phyloP scores from a whole-genome alignment of 2,888 invertebrate genomes.

The Acronicta aceris region DNA sequence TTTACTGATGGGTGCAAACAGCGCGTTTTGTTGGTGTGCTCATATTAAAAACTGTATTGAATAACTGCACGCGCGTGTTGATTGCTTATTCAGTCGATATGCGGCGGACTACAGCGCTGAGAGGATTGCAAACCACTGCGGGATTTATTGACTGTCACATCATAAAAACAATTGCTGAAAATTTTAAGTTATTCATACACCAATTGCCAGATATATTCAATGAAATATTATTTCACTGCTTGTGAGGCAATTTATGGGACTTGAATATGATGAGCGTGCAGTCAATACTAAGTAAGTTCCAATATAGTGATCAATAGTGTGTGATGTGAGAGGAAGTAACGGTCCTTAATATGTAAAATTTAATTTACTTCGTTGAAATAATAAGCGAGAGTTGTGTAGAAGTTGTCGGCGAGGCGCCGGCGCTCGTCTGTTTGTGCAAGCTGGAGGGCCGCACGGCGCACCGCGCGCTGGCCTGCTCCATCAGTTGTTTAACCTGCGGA shows the following conservation, averaged over 20 bases:
- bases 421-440: conserved; percentile 38
- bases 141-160: conserved; percentile 1
- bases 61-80: conserved; percentile 22
- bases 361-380: conserved; percentile 16
- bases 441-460: conserved; percentile 43
- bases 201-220: not conserved
- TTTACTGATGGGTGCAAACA: conserved; percentile 24
- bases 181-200: conserved; percentile 1
- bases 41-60: conserved; percentile 38
- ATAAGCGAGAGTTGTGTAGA: conserved; percentile 20
- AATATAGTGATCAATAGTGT: no score
- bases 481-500: conserved; percentile 72
- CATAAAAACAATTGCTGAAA: conserved; percentile 13
- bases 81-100: conserved; percentile 36
- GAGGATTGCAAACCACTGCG: conserved; percentile 8
- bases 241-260: no score
- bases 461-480: conserved; percentile 9
- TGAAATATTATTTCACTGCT: not conserved
- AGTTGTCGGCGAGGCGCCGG: conserved; percentile 1
- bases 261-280: no score
- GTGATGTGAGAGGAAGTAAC: not conserved
- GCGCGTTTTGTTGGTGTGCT: conserved; percentile 18
- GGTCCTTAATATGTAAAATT: conserved; percentile 8
- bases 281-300: not conserved
- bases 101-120: not conserved